Conservation (phyloP, 2,888 invertebrate genomes). For the Eledona agricola region DNA sequence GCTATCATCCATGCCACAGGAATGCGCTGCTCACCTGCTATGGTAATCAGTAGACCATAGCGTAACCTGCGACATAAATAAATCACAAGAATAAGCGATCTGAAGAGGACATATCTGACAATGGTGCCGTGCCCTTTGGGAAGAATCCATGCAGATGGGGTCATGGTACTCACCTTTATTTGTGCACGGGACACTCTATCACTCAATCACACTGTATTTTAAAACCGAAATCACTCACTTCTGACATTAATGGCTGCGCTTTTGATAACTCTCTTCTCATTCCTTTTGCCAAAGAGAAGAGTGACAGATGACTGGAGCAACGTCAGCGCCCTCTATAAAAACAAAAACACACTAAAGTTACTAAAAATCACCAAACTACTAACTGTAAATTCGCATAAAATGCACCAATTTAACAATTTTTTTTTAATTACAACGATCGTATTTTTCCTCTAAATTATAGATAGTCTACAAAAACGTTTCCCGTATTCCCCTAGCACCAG, state of each 20-base stretch:
- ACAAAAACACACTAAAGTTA: no score
- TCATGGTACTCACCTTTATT: conserved; percentile 21
- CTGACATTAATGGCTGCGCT: conserved; percentile 36
- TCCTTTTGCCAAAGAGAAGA: conserved; percentile 15
- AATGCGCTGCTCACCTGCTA: conserved; percentile 32
- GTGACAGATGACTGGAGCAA: conserved; percentile 19
- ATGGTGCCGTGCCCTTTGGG: not conserved
- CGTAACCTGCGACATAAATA: conserved; percentile 35
- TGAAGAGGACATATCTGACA: conserved; percentile 7
- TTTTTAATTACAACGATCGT: no score
- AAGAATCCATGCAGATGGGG: not conserved
- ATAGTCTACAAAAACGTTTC: no score
- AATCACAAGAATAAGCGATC: conserved; percentile 15
- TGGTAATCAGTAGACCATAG: conserved; percentile 41
- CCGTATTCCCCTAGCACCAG: no score
- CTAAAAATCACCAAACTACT: no score
- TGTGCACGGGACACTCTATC: conserved; percentile 1
- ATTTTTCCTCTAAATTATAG: no score
- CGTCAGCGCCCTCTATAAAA: conserved; percentile 6
- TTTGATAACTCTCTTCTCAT: conserved; percentile 27
- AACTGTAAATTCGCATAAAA: no score
- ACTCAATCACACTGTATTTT: conserved; percentile 10
- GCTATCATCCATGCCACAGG: conserved; percentile 40
- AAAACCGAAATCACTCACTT: conserved; percentile 26
- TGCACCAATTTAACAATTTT: no score